Conservation (phyloP, 2,888 invertebrate genomes). For the Schizotus pectinicornis region DNA sequence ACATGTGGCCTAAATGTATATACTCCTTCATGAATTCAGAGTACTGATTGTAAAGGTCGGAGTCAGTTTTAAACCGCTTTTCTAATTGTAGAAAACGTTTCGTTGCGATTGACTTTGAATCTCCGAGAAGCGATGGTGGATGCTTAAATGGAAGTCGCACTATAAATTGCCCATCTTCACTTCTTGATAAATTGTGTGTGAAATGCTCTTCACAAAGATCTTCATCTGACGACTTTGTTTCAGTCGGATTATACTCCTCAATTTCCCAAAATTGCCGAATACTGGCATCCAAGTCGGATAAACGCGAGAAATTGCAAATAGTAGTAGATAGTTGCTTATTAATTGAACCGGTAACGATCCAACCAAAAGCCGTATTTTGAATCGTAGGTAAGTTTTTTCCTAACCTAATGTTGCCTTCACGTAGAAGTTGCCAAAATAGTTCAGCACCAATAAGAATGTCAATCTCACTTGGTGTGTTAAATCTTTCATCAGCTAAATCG, state of each 20-base stretch:
- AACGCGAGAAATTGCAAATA: background rate
- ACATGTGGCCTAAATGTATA: conserved; percentile 24
- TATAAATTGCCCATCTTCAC: conserved; percentile 1
- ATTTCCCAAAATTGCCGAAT: conserved; percentile 1
- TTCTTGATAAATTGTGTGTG: conserved; percentile 2
- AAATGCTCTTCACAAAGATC: conserved; percentile 8
- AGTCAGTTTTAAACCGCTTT: conserved; percentile 4
- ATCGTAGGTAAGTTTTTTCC: no score
- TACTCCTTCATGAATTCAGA: conserved; percentile 33
- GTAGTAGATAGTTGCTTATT: background rate
- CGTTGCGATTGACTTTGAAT: conserved; percentile 4
- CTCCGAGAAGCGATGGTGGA: conserved; percentile 5
- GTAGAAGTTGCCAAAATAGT: no score
- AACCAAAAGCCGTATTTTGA: no score
- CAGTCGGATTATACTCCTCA: background rate
- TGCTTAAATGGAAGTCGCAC: conserved; percentile 13
- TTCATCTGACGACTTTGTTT: conserved; percentile 7
- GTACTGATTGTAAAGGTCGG: conserved; percentile 5
- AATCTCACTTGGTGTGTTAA: no score
- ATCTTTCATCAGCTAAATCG: no score
- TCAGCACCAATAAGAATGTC: no score
- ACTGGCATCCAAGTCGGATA: background rate
- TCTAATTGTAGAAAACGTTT: conserved; percentile 10
- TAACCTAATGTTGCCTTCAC: no score
- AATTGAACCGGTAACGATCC: no score